Conservation (phyloP, 1,140 invertebrate species). For the Drosophila navojoa region DNA sequence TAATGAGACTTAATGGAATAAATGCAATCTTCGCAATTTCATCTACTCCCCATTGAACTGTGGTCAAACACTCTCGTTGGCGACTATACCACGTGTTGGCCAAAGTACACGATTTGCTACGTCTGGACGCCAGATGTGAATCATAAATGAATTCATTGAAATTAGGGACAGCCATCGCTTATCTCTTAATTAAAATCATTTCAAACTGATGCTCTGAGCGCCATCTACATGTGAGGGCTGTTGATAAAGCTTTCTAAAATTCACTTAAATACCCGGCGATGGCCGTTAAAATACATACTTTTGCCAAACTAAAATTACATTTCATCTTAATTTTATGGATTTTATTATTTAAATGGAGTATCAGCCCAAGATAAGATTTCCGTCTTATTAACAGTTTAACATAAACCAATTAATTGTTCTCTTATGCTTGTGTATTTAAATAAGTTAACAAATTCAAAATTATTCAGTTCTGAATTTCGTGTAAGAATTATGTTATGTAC, state of each 20-base stretch:
- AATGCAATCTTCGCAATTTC: neutral
- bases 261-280: neutral
- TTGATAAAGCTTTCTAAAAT: neutral
- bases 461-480: conserved; percentile 49
- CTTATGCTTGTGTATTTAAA: conserved; percentile 54
- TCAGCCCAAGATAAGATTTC: neutral
- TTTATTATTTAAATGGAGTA: too few species aligned
- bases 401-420: conserved; percentile 4
- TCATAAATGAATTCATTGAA: neutral
- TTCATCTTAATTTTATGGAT: too few species aligned
- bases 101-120: conserved; percentile 4
- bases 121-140: conserved; percentile 1
- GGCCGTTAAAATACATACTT: neutral
- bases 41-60: neutral
- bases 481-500: conserved; percentile 42
- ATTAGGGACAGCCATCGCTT: neutral
- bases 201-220: conserved; percentile 4
- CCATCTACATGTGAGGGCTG: conserved; percentile 3
- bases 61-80: neutral
- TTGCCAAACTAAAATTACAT: too few species aligned
- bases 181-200: neutral
- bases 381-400: neutral
- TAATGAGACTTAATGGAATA: conserved; percentile 8
- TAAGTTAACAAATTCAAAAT: conserved; percentile 60
- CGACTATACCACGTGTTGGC: neutral